phyloP scores from a whole-genome alignment of 2,797 vertebrate genomes.

The Anableps anableps region DNA sequence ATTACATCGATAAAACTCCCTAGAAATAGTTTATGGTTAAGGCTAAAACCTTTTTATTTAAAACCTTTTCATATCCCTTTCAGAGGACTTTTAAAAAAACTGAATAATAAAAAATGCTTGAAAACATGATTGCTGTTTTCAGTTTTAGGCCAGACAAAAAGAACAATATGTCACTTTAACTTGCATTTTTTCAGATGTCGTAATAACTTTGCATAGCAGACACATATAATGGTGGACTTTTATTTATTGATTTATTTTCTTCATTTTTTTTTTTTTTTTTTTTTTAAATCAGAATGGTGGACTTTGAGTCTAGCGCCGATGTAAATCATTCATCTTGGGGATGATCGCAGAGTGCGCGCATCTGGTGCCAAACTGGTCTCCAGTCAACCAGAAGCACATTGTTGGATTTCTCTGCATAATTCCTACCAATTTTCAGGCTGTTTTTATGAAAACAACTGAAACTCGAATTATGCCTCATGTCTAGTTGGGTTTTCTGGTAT shows the following conservation, averaged over 20 bases:
- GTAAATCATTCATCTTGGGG: slow-evolving; percentile 70
- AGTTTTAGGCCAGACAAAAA: neutral
- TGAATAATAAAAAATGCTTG: no score
- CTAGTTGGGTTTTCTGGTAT: neutral
- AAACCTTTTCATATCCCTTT: neutral
- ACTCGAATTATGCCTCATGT: neutral
- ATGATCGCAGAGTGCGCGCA: slow-evolving; percentile 43
- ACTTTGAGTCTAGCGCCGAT: slow-evolving; percentile 14
- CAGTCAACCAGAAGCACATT: slow-evolving; percentile 41
- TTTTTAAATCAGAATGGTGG: no score
- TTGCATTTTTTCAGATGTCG: neutral
- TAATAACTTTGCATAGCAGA: slow-evolving; percentile 21
- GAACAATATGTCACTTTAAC: neutral
- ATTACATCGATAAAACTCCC: neutral
- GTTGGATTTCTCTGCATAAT: slow-evolving; percentile 28
- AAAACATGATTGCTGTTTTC: neutral
- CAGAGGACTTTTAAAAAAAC: neutral
- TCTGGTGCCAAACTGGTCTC: slow-evolving; percentile 61
- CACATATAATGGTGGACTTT: slow-evolving; percentile 22
- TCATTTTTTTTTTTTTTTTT: no score
- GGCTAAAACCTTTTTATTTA: neutral
- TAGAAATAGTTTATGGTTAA: neutral
- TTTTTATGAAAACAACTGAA: neutral
- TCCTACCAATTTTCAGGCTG: slow-evolving; percentile 28
- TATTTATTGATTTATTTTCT: no score